Evolutionary conservation across 2,797 vertebrate genomes (phyloP).

Genomic region (Syngnathus rostellatus): DNA sequence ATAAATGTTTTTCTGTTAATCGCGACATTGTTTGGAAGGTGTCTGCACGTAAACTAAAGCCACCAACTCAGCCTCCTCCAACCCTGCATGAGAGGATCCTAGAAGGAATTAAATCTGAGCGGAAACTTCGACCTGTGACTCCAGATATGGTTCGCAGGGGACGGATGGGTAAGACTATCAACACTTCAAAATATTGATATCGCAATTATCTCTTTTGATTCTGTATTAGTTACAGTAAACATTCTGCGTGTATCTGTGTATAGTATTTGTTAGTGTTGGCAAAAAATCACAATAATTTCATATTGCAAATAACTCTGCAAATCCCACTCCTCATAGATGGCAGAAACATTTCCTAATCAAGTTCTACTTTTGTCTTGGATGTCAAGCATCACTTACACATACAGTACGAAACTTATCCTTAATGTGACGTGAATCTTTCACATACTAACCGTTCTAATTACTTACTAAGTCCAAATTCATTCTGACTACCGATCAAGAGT

Average conservation of each 20-base stretch:
- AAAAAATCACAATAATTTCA: no score
- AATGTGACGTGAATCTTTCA: not conserved
- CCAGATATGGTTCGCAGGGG: conserved; percentile 81
- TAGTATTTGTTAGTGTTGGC: no score
- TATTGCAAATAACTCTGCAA: no score
- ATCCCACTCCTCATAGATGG: no score
- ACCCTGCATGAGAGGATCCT: conserved; percentile 92
- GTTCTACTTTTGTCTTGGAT: not conserved
- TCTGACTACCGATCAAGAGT: not conserved
- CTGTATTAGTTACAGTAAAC: no score
- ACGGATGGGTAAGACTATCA: conserved; percentile 73
- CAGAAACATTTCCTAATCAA: no score
- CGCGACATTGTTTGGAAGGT: conserved; percentile 61
- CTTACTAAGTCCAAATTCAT: not conserved
- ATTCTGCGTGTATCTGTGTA: no score
- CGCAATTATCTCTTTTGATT: no score
- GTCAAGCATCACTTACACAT: not conserved
- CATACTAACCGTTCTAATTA: conserved; percentile 8
- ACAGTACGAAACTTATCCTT: not conserved
- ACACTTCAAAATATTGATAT: not conserved
- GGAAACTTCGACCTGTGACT: conserved; percentile 89
- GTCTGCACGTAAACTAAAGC: conserved; percentile 88
- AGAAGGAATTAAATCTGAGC: conserved; percentile 90
- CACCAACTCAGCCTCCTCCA: conserved; percentile 80
- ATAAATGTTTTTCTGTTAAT: not conserved